Evolutionary conservation across 1,140 invertebrate species (phyloP).

Genomic region (Lamellibrachia luymesi): DNA sequence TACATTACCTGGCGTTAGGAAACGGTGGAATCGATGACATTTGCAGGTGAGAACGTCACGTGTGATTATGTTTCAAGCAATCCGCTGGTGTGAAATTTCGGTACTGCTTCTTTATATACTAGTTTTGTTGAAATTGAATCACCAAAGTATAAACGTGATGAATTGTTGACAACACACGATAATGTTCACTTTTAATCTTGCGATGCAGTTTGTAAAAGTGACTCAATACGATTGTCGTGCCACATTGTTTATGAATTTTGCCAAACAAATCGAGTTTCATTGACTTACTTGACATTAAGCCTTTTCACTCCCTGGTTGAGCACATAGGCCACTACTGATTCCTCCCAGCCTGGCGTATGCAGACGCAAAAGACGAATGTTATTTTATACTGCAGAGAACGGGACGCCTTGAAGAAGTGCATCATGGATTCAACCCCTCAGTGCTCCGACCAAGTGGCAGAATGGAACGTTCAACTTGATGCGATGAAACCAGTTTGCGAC

Average conservation of each 20-base stretch:
- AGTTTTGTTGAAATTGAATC: too few relatives aligned
- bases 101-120: too few relatives aligned
- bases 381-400: background rate
- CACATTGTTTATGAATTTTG: too few relatives aligned
- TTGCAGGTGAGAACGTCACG: background rate
- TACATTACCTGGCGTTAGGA: background rate
- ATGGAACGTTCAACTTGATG: background rate
- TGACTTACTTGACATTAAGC: too few relatives aligned
- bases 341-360: background rate
- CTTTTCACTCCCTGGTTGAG: too few relatives aligned
- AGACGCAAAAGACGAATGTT: background rate
- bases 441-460: background rate
- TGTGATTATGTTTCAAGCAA: too few relatives aligned
- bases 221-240: too few relatives aligned
- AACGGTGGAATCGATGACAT: background rate
- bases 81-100: too few relatives aligned
- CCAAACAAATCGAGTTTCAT: too few relatives aligned
- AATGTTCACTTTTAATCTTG: background rate
- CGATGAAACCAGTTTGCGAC: background rate
- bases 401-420: background rate
- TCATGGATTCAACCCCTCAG: background rate
- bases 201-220: too few relatives aligned
- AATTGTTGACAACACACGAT: background rate
- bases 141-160: too few relatives aligned
- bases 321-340: background rate